Evolutionary conservation across 2,797 vertebrate species (phyloP).

Genomic region (Saguinus oedipus): DNA sequence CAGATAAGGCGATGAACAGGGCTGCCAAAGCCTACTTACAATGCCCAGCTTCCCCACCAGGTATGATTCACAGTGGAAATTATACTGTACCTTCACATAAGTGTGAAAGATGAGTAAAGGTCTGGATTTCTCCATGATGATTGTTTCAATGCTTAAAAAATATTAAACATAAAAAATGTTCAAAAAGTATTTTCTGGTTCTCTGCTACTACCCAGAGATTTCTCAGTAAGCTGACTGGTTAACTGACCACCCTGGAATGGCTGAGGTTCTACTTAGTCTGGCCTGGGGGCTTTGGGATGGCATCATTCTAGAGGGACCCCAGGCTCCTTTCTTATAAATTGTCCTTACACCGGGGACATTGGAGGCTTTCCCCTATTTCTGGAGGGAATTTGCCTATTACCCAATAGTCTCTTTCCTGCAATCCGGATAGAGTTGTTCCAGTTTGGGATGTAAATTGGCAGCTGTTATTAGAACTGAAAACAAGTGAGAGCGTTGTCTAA

Average conservation of each 20-base stretch:
- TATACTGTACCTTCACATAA: background rate
- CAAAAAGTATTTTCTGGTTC: background rate
- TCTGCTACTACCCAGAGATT: background rate
- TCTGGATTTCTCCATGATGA: background rate
- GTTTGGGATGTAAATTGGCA: background rate
- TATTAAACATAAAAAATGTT: background rate
- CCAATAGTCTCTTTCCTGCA: background rate
- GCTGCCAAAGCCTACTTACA: background rate
- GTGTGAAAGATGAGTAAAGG: background rate
- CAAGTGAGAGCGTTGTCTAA: background rate
- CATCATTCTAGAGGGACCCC: background rate
- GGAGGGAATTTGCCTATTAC: background rate
- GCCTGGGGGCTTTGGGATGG: background rate
- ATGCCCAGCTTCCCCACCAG: rapidly evolving
- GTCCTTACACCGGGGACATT: rapidly evolving
- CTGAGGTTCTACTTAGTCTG: background rate
- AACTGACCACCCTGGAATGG: background rate
- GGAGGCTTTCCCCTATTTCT: rapidly evolving
- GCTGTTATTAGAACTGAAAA: background rate
- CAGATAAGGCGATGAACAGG: background rate
- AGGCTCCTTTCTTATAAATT: background rate
- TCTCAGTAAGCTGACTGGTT: background rate
- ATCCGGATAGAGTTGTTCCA: background rate
- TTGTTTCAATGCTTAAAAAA: background rate
- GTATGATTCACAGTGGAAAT: background rate